Evolutionary conservation across 2,888 invertebrate species (phyloP).

Genomic region (Epirrita christyi): DNA sequence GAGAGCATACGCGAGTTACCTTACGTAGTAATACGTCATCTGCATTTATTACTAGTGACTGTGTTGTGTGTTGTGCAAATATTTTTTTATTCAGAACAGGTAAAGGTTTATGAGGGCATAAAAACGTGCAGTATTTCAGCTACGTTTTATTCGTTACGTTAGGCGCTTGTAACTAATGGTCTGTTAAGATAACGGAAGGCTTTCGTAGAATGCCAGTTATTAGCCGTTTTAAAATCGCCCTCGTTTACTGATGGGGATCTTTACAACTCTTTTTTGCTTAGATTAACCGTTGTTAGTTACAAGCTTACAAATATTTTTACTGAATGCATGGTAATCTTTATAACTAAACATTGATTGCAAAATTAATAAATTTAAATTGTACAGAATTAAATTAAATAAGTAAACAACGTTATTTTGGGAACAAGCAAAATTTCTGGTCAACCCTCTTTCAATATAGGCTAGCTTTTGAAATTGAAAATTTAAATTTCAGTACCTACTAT

Average conservation of each 20-base stretch:
- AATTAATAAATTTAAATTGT: too few relatives aligned
- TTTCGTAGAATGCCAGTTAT: conserved; percentile 49
- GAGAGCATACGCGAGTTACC: conserved; percentile 39
- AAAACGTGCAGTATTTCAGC: conserved; percentile 53
- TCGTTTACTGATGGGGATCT: conserved; percentile 23
- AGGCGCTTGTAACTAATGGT: conserved; percentile 68
- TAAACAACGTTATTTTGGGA: conserved; percentile 2
- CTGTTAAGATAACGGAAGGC: conserved; percentile 72
- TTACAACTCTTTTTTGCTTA: conserved; percentile 10
- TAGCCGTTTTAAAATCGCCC: conserved; percentile 44
- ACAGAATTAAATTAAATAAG: neutral
- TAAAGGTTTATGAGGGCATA: conserved; percentile 56
- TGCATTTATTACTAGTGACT: conserved; percentile 44
- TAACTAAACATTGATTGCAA: too few relatives aligned
- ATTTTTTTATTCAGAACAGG: conserved; percentile 49
- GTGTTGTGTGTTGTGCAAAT: conserved; percentile 58
- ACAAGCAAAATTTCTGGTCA: neutral
- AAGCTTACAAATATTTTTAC: too few relatives aligned
- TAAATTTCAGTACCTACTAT: conserved; percentile 29
- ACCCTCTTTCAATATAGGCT: neutral
- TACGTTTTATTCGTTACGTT: conserved; percentile 65
- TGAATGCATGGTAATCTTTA: too few relatives aligned
- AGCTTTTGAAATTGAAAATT: conserved; percentile 31
- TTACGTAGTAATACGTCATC: conserved; percentile 27
- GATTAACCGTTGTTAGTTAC: neutral